Evolutionary conservation across 2,888 invertebrate species (phyloP).

Genomic region (Ypsolopha sequella): DNA sequence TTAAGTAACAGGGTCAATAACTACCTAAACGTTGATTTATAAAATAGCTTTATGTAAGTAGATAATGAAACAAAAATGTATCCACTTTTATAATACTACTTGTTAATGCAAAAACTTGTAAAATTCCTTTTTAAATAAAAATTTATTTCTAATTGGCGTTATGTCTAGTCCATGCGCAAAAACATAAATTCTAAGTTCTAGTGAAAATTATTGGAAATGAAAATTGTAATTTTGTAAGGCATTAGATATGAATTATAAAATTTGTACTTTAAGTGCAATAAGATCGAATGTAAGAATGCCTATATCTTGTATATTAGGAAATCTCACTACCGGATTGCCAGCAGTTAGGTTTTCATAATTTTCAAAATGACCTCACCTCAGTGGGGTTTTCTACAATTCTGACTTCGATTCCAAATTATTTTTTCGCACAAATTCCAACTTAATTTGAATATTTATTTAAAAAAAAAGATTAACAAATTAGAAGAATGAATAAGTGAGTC

Average conservation of each 20-base stretch:
- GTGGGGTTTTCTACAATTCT: too few species aligned
- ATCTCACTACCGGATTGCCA: too few species aligned
- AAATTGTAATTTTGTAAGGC: conserved; percentile 1
- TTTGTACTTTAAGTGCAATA: not conserved
- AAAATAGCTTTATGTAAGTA: not conserved
- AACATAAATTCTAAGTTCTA: not conserved
- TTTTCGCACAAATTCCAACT: conserved; percentile 15
- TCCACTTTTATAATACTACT: too few species aligned
- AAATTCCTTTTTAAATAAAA: too few species aligned
- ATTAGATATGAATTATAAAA: not conserved
- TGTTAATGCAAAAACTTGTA: too few species aligned
- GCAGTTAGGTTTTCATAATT: too few species aligned
- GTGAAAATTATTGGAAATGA: not conserved
- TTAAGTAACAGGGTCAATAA: conserved; percentile 1
- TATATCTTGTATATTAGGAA: not conserved
- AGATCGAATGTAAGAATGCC: not conserved
- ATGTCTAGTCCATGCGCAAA: too few species aligned
- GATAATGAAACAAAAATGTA: too few species aligned
- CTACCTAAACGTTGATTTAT: not conserved
- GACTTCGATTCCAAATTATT: conserved; percentile 9
- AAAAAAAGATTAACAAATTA: not conserved
- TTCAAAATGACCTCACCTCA: too few species aligned
- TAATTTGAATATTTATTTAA: not conserved
- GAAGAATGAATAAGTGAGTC: not conserved
- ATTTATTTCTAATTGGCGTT: too few species aligned